phyloP scores from a whole-genome alignment of 2,888 invertebrate species.

The Ypsolopha sequella region DNA sequence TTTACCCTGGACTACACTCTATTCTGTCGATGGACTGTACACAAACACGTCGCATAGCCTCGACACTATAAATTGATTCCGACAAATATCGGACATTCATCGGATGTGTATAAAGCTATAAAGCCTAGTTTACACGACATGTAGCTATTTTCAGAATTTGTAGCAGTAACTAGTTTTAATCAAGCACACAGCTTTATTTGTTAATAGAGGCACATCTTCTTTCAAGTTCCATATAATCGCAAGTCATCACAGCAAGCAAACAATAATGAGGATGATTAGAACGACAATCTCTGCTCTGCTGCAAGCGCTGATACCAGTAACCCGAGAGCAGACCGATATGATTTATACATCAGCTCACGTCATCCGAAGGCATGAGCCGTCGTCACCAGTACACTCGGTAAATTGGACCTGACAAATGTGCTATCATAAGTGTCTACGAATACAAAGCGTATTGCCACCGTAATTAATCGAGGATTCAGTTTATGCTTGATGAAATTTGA shows the following conservation, averaged over 20 bases:
- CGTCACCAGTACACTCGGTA: slow-evolving; percentile 26
- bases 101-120: not conserved
- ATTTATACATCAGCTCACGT: slow-evolving; percentile 26
- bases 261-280: too few species aligned
- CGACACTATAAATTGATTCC: slow-evolving; percentile 34
- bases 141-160: not conserved
- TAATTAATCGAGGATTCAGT: slow-evolving; percentile 5
- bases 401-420: slow-evolving; percentile 34
- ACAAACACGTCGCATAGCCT: slow-evolving; percentile 38
- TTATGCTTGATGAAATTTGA: slow-evolving; percentile 1
- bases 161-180: too few species aligned
- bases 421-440: slow-evolving; percentile 10
- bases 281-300: too few species aligned
- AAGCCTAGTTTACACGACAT: not conserved
- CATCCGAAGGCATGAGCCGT: slow-evolving; percentile 13
- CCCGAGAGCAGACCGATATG: slow-evolving; percentile 12
- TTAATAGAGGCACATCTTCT: not conserved
- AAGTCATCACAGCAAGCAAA: not conserved
- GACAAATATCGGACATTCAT: slow-evolving; percentile 23
- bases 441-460: slow-evolving; percentile 4
- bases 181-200: too few species aligned
- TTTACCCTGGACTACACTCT: slow-evolving; percentile 10
- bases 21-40: not conserved
- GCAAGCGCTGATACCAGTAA: not conserved
- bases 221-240: not conserved